phyloP scores from a whole-genome alignment of 2,113 vertebrate genomes.

The Phrynosoma blainvillii region DNA sequence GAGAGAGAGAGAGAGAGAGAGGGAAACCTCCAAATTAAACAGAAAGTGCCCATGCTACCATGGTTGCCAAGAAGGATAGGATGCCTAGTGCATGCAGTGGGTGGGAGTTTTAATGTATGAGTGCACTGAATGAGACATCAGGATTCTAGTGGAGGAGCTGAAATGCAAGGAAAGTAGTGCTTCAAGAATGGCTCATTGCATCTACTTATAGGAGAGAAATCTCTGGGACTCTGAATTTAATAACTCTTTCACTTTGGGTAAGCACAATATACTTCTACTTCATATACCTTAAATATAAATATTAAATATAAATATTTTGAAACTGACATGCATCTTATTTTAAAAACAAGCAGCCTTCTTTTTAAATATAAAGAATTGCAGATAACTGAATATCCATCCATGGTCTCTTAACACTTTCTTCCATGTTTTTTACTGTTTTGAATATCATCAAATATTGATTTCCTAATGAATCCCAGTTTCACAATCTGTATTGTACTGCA shows the following conservation, averaged over 20 bases:
- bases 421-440: background rate
- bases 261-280: background rate
- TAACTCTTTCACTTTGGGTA: background rate
- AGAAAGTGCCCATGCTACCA: background rate
- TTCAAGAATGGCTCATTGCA: background rate
- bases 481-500: background rate
- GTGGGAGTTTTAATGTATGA: constrained; percentile 11
- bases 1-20: background rate
- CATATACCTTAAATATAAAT: background rate
- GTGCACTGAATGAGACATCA: background rate
- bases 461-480: background rate
- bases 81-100: constrained; percentile 9
- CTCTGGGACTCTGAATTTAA: background rate
- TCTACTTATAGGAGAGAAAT: background rate
- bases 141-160: background rate
- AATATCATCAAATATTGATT: background rate
- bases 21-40: background rate
- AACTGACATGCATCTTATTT: background rate
- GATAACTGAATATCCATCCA: background rate
- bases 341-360: background rate
- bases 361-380: background rate
- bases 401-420: background rate
- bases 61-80: constrained; percentile 6
- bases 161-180: background rate
- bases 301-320: background rate